Evolutionary conservation across 1,140 invertebrate species (phyloP).

Genomic region (Drosophila kohkoa): DNA sequence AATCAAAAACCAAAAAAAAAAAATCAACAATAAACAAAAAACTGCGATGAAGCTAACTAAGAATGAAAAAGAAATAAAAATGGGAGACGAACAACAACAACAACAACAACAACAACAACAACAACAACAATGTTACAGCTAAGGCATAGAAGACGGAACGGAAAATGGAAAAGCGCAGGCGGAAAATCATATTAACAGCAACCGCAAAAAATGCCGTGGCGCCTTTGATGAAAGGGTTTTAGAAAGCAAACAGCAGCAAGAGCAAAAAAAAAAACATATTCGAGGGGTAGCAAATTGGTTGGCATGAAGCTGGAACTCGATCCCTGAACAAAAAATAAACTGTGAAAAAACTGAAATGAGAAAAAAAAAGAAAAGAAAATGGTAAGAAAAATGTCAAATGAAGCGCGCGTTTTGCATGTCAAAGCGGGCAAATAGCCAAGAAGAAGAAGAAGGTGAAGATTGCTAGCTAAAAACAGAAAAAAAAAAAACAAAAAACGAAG

Average conservation of each 20-base stretch:
- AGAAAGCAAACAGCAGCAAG: constrained; percentile 41
- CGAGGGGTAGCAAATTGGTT: constrained; percentile 41
- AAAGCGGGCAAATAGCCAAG: constrained; percentile 61
- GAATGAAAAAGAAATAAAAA: constrained; percentile 26
- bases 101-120: constrained; percentile 5
- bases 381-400: constrained; percentile 76
- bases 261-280: constrained; percentile 18
- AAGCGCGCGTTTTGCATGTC: constrained; percentile 80
- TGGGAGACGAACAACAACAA: constrained; percentile 4
- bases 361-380: constrained; percentile 52
- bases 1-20: constrained; percentile 19
- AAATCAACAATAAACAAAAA: constrained; percentile 12
- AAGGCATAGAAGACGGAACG: neutral
- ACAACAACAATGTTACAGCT: neutral
- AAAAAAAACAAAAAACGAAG: constrained; percentile 13
- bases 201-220: constrained; percentile 63
- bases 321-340: constrained; percentile 11
- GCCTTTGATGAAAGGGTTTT: constrained; percentile 75
- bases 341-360: constrained; percentile 2
- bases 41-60: constrained; percentile 39
- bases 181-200: constrained; percentile 73
- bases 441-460: constrained; percentile 19
- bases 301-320: constrained; percentile 29
- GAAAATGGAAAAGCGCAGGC: constrained; percentile 42
- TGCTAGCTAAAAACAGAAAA: constrained; percentile 9